Base-by-base conservation (phyloP, 1,140 invertebrate genomes). In the Euura lappo region DNA sequence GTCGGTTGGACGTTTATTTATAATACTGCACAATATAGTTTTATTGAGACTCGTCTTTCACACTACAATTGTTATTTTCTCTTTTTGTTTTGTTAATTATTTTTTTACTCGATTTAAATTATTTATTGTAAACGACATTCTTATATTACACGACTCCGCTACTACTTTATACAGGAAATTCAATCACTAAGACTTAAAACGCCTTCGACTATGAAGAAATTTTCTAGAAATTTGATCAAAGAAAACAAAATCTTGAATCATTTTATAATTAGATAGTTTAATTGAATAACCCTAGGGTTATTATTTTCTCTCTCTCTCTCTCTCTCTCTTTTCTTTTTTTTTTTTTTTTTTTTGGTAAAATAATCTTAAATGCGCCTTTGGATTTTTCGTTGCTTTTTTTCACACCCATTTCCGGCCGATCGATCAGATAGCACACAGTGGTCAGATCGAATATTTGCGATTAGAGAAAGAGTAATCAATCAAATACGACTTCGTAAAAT, bases 11-110 rank as follows among this genome's bases (percentile, higher is more conserved):
- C 51, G 84, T 85, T 73, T 51, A 78, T 80, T 69, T 70, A 70
- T 86, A 86, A 86, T 86, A 86, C 84, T 86, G 84, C 83, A 80
- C 80, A 80, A 81, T 78, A 80, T 73, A 74, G 81, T 74, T 73
- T 79, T 79, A 73, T 76, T 79, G 51, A 77, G 78, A 76, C 73
- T 83, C 73, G 75, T 60, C 51, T 60, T 8, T 5, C 51, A 60
- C 51, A 5, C 51, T 3, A 60, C 51, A n/a, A n/a, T 60, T 60
- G 51, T 60, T 60, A 60, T n/a, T 60, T 60, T 60, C 10, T 11
- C 51, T 11, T 60, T 11, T 28, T 28, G n/a, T 28, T 28, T 28
- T 28, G 28, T 28, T 28, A 28, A 28, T 28, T 28, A 28, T 28
- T 28, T 28, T 28, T 28, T 28, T 28, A 0, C 28, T 28, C 28